Evolutionary conservation across 2,888 invertebrate species (phyloP), one percentile per base, ranked within the genome.

Genomic region (Pomacea canaliculata): DNA sequence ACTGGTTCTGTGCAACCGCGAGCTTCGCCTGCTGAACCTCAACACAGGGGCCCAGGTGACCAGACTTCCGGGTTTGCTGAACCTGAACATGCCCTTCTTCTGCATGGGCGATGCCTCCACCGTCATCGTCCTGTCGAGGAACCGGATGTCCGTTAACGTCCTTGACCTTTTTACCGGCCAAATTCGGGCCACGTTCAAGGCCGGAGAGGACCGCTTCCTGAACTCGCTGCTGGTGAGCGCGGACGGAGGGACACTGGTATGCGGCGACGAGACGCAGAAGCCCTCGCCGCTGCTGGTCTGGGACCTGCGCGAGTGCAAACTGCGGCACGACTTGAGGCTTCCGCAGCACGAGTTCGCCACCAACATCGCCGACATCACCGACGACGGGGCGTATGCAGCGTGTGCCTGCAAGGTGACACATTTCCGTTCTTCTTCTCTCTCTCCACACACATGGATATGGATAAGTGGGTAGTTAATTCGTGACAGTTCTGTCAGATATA

Each of bases 231-330:
- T 96, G 78, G 96, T 96, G 76, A 96, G 96, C 73, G 96, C 95
- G 73, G 96, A 97, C 91, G 96, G 96, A 89, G 94, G 95, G 88
- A 94, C 96, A 73, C 92, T 96, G 80, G 96, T 96, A 3, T 96
- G 96, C 89, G 96, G 96, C 12, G 96, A 97, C 90, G 96, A 96
- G 92, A 96, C 96, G 1, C 96, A 96, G 91, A 96, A 96, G 90
- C 96, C 96, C 27, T 96, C 96, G 91, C 96, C 96, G 0, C 92
- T 97, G 81, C 93, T 97, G 68, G 96, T 97, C 60, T 97, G 96
- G 96, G 96, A 96, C 85, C 92, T 97, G 81, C 93, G 95, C 65
- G 95, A 95, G 37, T 93, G 95, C 76, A 96, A 96, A 90, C 92
- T 97, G 80, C 92, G 96, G 37, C 96, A 96, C 89, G 96, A 97